These are phyloP conservation scores for Ooceraea biroi DNA, from an alignment of 1,140 invertebrate species.

Conservation along the genomic window DNA sequence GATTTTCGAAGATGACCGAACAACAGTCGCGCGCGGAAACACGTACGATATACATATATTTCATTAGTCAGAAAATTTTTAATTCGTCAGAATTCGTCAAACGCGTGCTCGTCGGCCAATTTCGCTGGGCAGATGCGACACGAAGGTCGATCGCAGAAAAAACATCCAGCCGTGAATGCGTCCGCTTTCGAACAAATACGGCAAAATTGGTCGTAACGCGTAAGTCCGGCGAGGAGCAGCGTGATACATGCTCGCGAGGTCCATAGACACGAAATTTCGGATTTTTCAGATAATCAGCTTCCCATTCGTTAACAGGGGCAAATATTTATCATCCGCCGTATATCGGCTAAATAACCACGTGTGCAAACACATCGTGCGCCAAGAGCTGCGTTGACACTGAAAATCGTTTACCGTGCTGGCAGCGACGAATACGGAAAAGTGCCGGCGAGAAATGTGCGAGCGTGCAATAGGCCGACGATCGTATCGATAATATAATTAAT, in stretches of 20 bases:
- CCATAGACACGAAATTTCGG: conserved; percentile 18
- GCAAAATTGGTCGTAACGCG: not conserved
- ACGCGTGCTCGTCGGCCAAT: too few species aligned
- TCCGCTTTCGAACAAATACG: not conserved
- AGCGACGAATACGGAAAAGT: conserved; percentile 23
- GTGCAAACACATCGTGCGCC: conserved; percentile 31
- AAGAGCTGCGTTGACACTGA: conserved; percentile 19
- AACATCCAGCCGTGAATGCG: too few species aligned
- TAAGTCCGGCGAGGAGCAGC: not conserved
- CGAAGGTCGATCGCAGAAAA: too few species aligned
- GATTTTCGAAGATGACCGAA: not conserved
- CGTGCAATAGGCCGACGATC: conserved; percentile 11
- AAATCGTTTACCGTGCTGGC: conserved; percentile 9
- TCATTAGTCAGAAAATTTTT: too few species aligned
- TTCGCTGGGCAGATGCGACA: too few species aligned
- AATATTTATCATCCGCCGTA: conserved; percentile 29
- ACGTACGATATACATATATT: too few species aligned
- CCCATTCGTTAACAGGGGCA: conserved; percentile 43
- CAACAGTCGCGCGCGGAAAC: too few species aligned
- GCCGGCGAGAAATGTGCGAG: not conserved
- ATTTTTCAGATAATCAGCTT: conserved; percentile 55
- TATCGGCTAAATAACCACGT: conserved; percentile 38
- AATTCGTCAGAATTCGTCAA: too few species aligned
- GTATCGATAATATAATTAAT: conserved; percentile 21
- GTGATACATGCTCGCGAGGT: not conserved